These are phyloP conservation scores for Zosterops japonicus DNA, from an alignment of 2,113 vertebrate genomes.

Conservation along the genomic window DNA sequence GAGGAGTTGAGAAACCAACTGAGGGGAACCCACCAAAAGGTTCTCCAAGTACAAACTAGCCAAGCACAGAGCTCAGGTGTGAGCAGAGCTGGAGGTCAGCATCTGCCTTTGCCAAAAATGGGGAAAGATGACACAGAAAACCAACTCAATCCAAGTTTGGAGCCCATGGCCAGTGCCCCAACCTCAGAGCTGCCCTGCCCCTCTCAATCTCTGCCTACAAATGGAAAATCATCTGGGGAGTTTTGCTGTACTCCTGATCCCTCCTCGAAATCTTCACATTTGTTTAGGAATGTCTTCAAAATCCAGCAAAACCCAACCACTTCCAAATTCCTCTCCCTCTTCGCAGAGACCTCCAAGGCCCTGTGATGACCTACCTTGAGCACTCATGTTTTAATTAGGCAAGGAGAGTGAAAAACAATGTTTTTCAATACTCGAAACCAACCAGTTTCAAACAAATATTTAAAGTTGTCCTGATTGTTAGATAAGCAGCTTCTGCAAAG, in stretches of 20 bases:
- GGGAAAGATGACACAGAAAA: not conserved
- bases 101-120: not conserved
- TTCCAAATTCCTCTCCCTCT: not conserved
- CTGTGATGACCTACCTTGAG: not conserved
- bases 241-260: not conserved
- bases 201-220: not conserved
- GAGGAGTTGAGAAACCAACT: not conserved
- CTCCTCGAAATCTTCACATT: not conserved
- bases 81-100: not conserved
- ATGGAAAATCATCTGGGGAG: not conserved
- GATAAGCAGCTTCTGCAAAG: conserved; percentile 15
- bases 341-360: not conserved
- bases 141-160: not conserved
- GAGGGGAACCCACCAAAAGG: not conserved
- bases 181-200: not conserved
- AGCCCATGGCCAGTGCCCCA: not conserved
- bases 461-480: not conserved
- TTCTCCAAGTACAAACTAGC: not conserved
- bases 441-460: conserved; percentile 12
- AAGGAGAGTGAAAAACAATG: not conserved
- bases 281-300: not conserved
- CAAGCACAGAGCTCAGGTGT: not conserved
- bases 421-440: conserved; percentile 7
- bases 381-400: not conserved
- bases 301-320: not conserved